phyloP scores from a whole-genome alignment of 2,113 vertebrate species.

The Oncorhynchus masou region DNA sequence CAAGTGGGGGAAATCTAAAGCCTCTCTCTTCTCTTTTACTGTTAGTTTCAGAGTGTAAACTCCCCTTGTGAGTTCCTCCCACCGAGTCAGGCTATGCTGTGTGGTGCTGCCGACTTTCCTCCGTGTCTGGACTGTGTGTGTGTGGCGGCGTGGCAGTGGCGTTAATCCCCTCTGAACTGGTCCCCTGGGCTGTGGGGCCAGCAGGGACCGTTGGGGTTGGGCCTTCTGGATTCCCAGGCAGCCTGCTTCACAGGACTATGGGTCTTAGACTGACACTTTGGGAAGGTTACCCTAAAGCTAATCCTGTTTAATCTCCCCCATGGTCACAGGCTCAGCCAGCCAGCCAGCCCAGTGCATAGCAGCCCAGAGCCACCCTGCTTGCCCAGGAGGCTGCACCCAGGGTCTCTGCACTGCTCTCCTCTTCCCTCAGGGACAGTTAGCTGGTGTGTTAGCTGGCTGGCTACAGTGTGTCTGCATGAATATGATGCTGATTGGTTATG shows the following conservation, averaged over 20 bases:
- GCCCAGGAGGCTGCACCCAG: background rate
- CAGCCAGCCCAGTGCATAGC: conserved; percentile 12
- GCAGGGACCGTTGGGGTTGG: conserved; percentile 66
- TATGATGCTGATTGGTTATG: too few relatives aligned
- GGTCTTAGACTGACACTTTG: conserved; percentile 84
- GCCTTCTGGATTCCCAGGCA: conserved; percentile 70
- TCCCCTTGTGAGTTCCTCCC: conserved; percentile 37
- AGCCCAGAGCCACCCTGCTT: background rate
- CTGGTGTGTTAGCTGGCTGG: too few relatives aligned
- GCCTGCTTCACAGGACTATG: conserved; percentile 73
- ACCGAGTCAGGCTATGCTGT: conserved; percentile 35
- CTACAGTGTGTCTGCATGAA: background rate
- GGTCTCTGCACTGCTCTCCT: too few relatives aligned
- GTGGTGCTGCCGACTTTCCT: background rate
- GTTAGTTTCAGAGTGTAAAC: conserved; percentile 16
- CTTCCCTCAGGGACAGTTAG: too few relatives aligned
- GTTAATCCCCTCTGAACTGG: conserved; percentile 40
- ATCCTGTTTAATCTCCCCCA: conserved; percentile 74
- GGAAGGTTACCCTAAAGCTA: conserved; percentile 77
- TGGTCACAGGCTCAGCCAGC: conserved; percentile 69
- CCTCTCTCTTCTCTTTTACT: conserved; percentile 38
- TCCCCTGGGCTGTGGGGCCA: conserved; percentile 66
- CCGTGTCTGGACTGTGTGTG: background rate
- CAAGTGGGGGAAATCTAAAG: conserved; percentile 40
- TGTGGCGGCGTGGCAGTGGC: background rate